Evolutionary conservation across 2,888 invertebrate species (phyloP).

Genomic region (Osmoderma eremita): DNA sequence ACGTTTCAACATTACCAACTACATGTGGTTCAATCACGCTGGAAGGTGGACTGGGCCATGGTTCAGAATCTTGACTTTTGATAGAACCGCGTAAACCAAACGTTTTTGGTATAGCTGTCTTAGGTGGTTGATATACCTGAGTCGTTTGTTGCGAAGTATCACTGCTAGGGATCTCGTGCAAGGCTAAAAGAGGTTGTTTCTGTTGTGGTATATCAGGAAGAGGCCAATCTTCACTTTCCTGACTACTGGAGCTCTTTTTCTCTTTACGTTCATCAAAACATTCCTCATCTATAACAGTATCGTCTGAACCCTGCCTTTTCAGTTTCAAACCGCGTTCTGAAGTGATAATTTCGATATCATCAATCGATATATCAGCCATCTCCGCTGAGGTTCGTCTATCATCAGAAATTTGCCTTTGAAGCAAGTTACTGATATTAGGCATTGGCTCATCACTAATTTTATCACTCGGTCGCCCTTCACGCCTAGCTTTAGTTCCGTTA

Average conservation of each 20-base stretch:
- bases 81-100: conserved; percentile 61
- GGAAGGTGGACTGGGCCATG: conserved; percentile 85
- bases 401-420: conserved; percentile 75
- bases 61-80: conserved; percentile 75
- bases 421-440: conserved; percentile 58
- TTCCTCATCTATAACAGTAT: conserved; percentile 64
- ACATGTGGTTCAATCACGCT: conserved; percentile 76
- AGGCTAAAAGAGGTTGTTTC: conserved; percentile 58
- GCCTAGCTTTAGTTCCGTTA: conserved; percentile 47
- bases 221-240: conserved; percentile 80
- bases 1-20: conserved; percentile 82
- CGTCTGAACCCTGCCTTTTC: conserved; percentile 62
- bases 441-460: conserved; percentile 54
- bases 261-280: conserved; percentile 57
- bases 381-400: conserved; percentile 85
- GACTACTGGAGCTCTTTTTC: conserved; percentile 67
- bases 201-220: conserved; percentile 73
- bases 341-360: conserved; percentile 65
- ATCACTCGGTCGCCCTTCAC: conserved; percentile 49
- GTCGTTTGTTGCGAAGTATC: conserved; percentile 62
- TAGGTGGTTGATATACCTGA: conserved; percentile 61
- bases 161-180: conserved; percentile 62
- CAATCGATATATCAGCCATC: conserved; percentile 86
- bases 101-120: conserved; percentile 60
- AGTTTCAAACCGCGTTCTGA: conserved; percentile 62